A percentile compares a stretch with the other conserved stretches of the same genome.
phyloP scores from a whole-genome alignment of 2,888 invertebrate genomes.

The Endomychus coccineus region DNA sequence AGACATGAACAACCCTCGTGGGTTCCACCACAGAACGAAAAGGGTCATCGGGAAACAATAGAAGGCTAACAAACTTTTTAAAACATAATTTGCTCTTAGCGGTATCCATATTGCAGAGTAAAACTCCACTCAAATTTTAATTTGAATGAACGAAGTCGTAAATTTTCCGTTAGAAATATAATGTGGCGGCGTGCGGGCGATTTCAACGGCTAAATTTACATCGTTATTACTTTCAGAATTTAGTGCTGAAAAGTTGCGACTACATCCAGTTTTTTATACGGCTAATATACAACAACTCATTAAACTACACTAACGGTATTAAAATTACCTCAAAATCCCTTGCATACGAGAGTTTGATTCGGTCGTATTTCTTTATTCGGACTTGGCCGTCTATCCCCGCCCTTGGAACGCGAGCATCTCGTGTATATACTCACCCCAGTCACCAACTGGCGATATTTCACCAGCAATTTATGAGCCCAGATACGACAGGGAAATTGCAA shows the following conservation, averaged over 20 bases:
- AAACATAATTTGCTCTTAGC: conserved; percentile 32
- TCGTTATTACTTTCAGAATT: too few species aligned
- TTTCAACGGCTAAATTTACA: too few species aligned
- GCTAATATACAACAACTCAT: too few species aligned
- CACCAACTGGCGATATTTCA: conserved; percentile 65
- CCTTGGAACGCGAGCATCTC: conserved; percentile 22
- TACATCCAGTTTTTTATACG: too few species aligned
- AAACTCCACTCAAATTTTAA: conserved; percentile 42
- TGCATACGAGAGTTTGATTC: conserved; percentile 23
- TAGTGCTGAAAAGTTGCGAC: too few species aligned
- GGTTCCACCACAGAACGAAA: conserved; percentile 17
- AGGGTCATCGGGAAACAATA: conserved; percentile 29
- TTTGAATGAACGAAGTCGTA: conserved; percentile 42
- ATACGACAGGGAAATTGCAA: conserved; percentile 92
- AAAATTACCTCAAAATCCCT: too few species aligned
- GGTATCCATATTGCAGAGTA: conserved; percentile 31
- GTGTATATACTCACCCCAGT: conserved; percentile 28
- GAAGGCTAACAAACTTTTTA: conserved; percentile 33
- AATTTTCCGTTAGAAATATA: too few species aligned
- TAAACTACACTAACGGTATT: too few species aligned
- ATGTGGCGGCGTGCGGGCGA: too few species aligned
- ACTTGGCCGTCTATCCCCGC: conserved; percentile 23
- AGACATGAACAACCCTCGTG: conserved; percentile 10
- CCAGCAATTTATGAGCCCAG: conserved; percentile 79
- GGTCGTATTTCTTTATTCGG: conserved; percentile 35